A percentile compares a stretch with the other conserved stretches of the same genome.
Evolutionary conservation across 2,888 invertebrate genomes (phyloP).

Genomic region (Leucoma salicis): DNA sequence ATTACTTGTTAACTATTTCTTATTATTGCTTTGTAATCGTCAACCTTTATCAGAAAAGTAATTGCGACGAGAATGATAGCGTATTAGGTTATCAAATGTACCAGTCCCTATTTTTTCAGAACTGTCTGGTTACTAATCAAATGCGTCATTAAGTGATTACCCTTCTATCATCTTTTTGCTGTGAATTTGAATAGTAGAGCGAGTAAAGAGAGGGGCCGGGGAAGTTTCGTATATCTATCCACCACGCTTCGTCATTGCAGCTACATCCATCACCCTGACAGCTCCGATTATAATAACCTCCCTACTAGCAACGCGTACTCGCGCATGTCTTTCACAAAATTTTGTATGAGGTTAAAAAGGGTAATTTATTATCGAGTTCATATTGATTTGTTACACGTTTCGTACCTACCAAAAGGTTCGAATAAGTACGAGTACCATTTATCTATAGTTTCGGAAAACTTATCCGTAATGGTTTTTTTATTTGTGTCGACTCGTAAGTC

Average conservation of each 20-base stretch:
- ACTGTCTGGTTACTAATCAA: constrained; percentile 11
- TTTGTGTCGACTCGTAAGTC: constrained; percentile 26
- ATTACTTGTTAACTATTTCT: too few relatives aligned
- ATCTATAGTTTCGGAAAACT: constrained; percentile 1
- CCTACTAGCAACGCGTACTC: constrained; percentile 45
- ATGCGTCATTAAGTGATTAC: constrained; percentile 42
- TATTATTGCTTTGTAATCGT: too few relatives aligned
- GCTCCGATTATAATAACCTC: constrained; percentile 64
- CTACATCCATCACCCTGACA: constrained; percentile 72
- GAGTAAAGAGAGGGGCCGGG: constrained; percentile 24
- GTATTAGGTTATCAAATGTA: too few relatives aligned
- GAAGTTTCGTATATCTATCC: constrained; percentile 44
- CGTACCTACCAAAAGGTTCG: too few relatives aligned
- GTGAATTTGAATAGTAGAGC: constrained; percentile 35
- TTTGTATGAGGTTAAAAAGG: constrained; percentile 43
- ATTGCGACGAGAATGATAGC: too few relatives aligned
- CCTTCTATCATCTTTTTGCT: constrained; percentile 22
- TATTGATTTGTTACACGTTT: constrained; percentile 8
- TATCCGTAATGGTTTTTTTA: constrained; percentile 34
- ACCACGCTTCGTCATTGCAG: constrained; percentile 61
- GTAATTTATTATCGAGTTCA: constrained; percentile 37
- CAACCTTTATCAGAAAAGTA: too few relatives aligned
- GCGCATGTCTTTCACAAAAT: constrained; percentile 52
- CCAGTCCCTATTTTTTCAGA: too few relatives aligned
- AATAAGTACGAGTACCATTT: neutral